phyloP scores from a whole-genome alignment of 2,888 invertebrate species.

The Belgica antarctica region DNA sequence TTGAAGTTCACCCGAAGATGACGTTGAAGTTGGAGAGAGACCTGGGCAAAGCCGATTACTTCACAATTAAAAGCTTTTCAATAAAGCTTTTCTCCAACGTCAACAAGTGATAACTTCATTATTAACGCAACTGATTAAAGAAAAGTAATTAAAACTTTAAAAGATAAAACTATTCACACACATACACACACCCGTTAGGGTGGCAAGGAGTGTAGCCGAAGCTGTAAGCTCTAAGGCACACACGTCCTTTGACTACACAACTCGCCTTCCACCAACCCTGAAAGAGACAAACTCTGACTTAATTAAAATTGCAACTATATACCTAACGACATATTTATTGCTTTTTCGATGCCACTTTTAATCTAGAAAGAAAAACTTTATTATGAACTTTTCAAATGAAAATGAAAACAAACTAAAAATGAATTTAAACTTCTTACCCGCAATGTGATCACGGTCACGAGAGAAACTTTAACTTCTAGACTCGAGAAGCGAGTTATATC shows the following conservation, averaged over 20 bases:
- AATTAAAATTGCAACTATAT: conserved; percentile 2
- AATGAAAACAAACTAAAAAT: conserved; percentile 6
- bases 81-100: background rate
- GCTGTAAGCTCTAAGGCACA: too few relatives aligned
- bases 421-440: conserved; percentile 16
- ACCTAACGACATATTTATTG: background rate
- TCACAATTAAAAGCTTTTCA: conserved; percentile 1
- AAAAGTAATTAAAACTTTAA: background rate
- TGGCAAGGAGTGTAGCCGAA: too few relatives aligned
- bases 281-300: conserved; percentile 1
- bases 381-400: conserved; percentile 1
- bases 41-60: too few relatives aligned
- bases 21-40: too few relatives aligned
- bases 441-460: too few relatives aligned
- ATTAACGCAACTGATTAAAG: conserved; percentile 5
- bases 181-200: too few relatives aligned
- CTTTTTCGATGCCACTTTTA: conserved; percentile 14
- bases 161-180: background rate
- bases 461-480: conserved; percentile 18
- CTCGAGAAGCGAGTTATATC: background rate
- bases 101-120: background rate
- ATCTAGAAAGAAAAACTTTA: conserved; percentile 8
- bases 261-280: too few relatives aligned
- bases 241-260: too few relatives aligned
- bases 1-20: background rate